Percentiles rank a stretch among this genome's conserved stretches.
Conservation (phyloP, 2,888 invertebrate species). For the Spodoptera exigua region DNA sequence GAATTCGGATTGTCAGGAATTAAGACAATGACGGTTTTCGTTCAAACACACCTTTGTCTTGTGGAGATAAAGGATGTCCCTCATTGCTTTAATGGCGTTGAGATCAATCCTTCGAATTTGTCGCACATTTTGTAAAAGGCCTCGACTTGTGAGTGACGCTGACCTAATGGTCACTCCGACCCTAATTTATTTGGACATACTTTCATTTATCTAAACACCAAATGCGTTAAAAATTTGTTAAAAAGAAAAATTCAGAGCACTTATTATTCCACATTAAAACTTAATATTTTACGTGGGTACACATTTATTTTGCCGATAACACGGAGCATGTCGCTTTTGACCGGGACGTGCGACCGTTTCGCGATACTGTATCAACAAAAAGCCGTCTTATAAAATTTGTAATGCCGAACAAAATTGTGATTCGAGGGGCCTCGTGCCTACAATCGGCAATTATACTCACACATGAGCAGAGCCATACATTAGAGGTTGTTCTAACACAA, state of each 20-base stretch:
- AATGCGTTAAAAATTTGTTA: constrained; percentile 1
- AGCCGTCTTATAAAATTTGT: constrained; percentile 37
- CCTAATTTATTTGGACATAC: constrained; percentile 24
- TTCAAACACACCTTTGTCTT: constrained; percentile 56
- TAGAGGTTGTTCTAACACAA: constrained; percentile 44
- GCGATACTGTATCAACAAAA: constrained; percentile 39
- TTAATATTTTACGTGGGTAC: constrained; percentile 43
- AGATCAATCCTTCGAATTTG: constrained; percentile 46
- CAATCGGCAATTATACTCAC: constrained; percentile 16
- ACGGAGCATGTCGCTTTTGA: constrained; percentile 41
- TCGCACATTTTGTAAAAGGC: constrained; percentile 36
- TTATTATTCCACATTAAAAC: constrained; percentile 38
- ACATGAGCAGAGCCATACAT: constrained; percentile 21
- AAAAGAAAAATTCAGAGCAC: constrained; percentile 24
- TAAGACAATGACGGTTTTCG: constrained; percentile 49
- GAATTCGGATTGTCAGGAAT: constrained; percentile 40
- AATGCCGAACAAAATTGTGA: constrained; percentile 29
- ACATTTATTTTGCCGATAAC: constrained; percentile 48
- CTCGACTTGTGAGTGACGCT: constrained; percentile 32
- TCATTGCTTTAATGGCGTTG: constrained; percentile 49
- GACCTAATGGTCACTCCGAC: constrained; percentile 26
- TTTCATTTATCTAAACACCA: constrained; percentile 20
- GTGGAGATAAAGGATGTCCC: constrained; percentile 52
- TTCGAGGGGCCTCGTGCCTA: constrained; percentile 19
- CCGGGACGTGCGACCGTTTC: constrained; percentile 36